These are phyloP conservation scores for Pagetopsis macropterus DNA, from an alignment of 2,797 vertebrate species.

Conservation along the genomic window DNA sequence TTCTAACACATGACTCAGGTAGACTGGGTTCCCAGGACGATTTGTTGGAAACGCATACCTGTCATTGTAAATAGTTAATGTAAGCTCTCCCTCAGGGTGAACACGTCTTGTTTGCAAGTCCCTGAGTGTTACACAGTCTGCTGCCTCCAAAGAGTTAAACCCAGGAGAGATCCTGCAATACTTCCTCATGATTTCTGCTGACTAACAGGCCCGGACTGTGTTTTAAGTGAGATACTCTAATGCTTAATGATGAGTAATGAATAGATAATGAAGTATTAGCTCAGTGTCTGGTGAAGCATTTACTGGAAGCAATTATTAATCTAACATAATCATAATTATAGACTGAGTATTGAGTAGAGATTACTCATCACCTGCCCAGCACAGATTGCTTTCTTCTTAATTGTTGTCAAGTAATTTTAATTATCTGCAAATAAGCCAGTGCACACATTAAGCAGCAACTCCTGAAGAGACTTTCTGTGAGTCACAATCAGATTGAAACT, in stretches of 20 bases:
- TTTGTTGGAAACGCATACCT: constrained; percentile 55
- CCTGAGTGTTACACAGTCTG: constrained; percentile 46
- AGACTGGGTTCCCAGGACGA: constrained; percentile 11
- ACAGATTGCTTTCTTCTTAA: constrained; percentile 71
- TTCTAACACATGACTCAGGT: no score
- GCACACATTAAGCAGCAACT: constrained; percentile 41
- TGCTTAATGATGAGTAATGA: constrained; percentile 72
- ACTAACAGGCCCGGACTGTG: constrained; percentile 40
- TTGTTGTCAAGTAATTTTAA: constrained; percentile 71
- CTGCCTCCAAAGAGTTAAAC: constrained; percentile 35
- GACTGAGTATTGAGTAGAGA: constrained; percentile 70
- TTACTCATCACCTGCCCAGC: constrained; percentile 75
- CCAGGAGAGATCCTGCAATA: constrained; percentile 44
- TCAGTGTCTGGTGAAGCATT: constrained; percentile 38
- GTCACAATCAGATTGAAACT: not conserved
- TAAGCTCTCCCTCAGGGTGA: constrained; percentile 56
- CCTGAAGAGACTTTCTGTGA: constrained; percentile 16
- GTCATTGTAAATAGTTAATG: constrained; percentile 67
- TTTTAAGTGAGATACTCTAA: constrained; percentile 53
- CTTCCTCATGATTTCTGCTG: constrained; percentile 33
- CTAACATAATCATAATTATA: constrained; percentile 74
- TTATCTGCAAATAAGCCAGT: constrained; percentile 65
- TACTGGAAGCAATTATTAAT: constrained; percentile 75
- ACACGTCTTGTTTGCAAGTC: constrained; percentile 64
- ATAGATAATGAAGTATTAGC: constrained; percentile 73